phyloP scores from a whole-genome alignment of 2,888 invertebrate genomes.

The Fabriciana adippe region DNA sequence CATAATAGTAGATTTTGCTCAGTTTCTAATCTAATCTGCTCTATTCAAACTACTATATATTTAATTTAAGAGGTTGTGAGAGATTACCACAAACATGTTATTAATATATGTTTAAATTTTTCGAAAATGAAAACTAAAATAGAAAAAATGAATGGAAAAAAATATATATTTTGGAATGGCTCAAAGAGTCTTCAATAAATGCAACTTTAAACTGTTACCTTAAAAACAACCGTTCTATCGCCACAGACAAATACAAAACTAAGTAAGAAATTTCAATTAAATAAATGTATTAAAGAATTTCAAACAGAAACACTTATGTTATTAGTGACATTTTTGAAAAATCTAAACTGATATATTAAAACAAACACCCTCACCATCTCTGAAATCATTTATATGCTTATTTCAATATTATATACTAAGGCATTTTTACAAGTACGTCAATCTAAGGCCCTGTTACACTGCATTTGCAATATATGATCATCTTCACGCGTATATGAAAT shows the following conservation, averaged over 20 bases:
- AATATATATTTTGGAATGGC: too few relatives aligned
- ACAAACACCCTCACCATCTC: neutral
- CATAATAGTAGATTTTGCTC: constrained; percentile 1
- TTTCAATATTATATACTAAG: constrained; percentile 24
- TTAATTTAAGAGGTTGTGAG: constrained; percentile 6
- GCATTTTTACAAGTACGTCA: constrained; percentile 28
- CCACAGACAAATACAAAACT: too few relatives aligned
- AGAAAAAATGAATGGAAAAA: too few relatives aligned
- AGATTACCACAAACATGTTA: neutral
- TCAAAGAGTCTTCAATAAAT: too few relatives aligned
- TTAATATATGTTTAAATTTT: too few relatives aligned
- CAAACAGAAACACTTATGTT: too few relatives aligned
- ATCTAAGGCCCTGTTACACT: constrained; percentile 32
- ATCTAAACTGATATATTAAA: neutral
- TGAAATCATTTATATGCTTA: constrained; percentile 3
- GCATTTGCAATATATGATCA: constrained; percentile 16
- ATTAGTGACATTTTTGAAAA: too few relatives aligned
- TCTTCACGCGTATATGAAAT: constrained; percentile 8
- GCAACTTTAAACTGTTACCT: too few relatives aligned
- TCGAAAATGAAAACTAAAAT: too few relatives aligned
- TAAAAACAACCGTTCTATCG: too few relatives aligned
- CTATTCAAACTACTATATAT: constrained; percentile 5
- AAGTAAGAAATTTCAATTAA: too few relatives aligned
- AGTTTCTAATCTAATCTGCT: neutral
- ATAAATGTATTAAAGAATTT: too few relatives aligned